Conservation (phyloP, 2,888 invertebrate species). For the Pelosia muscerda region DNA sequence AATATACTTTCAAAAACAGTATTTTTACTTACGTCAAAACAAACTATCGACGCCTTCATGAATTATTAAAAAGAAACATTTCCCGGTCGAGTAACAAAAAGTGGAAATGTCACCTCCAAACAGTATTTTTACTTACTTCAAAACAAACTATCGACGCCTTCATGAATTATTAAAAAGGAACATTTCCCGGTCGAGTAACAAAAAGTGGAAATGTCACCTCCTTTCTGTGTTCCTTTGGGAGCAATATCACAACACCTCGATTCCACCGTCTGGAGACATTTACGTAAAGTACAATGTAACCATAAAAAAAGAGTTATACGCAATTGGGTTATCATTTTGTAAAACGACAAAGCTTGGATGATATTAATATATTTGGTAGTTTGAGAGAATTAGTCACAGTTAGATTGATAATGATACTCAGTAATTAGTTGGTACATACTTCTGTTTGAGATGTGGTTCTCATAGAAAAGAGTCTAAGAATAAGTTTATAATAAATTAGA, state of each 20-base stretch:
- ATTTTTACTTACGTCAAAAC: constrained; percentile 34
- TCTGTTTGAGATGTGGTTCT: no score
- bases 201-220: constrained; percentile 74
- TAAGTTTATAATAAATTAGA: no score
- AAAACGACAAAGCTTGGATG: constrained; percentile 26
- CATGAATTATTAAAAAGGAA: constrained; percentile 74
- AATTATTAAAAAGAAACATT: constrained; percentile 72
- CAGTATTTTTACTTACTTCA: constrained; percentile 31
- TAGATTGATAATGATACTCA: neutral
- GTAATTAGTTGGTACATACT: no score
- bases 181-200: constrained; percentile 66
- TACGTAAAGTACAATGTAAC: constrained; percentile 59
- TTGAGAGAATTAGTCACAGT: constrained; percentile 17
- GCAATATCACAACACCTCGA: constrained; percentile 45
- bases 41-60: constrained; percentile 66
- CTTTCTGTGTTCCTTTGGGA: constrained; percentile 52
- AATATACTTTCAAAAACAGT: no score
- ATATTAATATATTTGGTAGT: constrained; percentile 27
- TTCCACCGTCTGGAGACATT: constrained; percentile 41
- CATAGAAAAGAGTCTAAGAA: no score
- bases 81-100: constrained; percentile 67
- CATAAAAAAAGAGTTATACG: constrained; percentile 58
- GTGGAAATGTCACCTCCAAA: constrained; percentile 66
- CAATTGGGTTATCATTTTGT: constrained; percentile 37
- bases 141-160: constrained; percentile 59